Evolutionary conservation across 2,888 invertebrate species (phyloP).

Genomic region (Limnephilus marmoratus): DNA sequence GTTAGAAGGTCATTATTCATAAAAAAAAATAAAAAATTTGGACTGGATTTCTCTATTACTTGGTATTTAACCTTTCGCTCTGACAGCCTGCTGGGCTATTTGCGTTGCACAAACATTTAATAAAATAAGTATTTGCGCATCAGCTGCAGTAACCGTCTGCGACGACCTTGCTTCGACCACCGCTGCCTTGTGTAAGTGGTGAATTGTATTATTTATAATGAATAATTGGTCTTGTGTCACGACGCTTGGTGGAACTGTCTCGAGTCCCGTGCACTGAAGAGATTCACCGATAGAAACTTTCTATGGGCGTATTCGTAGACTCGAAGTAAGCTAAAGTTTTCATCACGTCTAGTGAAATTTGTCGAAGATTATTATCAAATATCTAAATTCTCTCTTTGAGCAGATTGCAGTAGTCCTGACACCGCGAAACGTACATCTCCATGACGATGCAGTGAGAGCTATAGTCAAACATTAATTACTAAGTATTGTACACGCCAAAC

Average conservation of each 20-base stretch:
- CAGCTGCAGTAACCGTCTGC: not conserved
- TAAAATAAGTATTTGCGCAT: not conserved
- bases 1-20: too few species aligned
- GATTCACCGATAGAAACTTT: not conserved
- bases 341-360: too few species aligned
- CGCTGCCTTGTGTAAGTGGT: not conserved
- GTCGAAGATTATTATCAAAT: too few species aligned
- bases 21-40: too few species aligned
- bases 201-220: constrained; percentile 10
- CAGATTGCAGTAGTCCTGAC: too few species aligned
- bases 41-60: too few species aligned
- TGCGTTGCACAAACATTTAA: not conserved
- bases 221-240: constrained; percentile 19
- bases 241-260: constrained; percentile 6
- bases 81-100: not conserved
- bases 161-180: constrained; percentile 31
- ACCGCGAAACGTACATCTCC: too few species aligned
- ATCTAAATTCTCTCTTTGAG: too few species aligned
- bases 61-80: not conserved
- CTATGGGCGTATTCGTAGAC: not conserved
- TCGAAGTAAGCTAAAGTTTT: not conserved
- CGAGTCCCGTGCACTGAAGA: not conserved
- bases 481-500: too few species aligned
- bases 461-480: too few species aligned
- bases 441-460: too few species aligned